A percentile compares a stretch with the other conserved stretches of the same genome.
Evolutionary conservation across 2,797 vertebrate genomes (phyloP).

Genomic region (Poecilia gillii): DNA sequence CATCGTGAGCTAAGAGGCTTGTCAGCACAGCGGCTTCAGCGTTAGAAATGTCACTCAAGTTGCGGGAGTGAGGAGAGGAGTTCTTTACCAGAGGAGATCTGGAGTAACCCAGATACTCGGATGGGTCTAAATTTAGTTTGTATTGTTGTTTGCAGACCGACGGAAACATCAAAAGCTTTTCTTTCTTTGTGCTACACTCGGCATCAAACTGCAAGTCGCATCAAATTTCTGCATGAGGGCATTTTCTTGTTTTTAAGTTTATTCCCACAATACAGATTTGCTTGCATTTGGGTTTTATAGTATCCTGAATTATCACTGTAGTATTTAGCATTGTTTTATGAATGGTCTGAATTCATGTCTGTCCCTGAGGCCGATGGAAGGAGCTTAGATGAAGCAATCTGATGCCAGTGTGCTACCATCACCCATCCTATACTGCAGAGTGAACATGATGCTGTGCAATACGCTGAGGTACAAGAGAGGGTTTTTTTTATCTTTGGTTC

Average conservation of each 20-base stretch:
- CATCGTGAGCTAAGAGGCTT: constrained; percentile 41
- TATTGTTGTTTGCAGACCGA: constrained; percentile 43
- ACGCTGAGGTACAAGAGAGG: background rate
- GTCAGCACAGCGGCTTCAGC: constrained; percentile 38
- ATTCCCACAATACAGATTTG: background rate
- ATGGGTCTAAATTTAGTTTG: constrained; percentile 58
- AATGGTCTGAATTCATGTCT: background rate
- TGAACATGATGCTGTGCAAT: background rate
- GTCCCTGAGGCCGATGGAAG: background rate
- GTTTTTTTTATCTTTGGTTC: background rate
- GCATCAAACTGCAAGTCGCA: background rate
- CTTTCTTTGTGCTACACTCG: constrained; percentile 4
- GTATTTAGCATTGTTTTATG: background rate
- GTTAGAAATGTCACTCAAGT: constrained; percentile 51
- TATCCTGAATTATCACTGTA: background rate
- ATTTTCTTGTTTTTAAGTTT: constrained; percentile 2
- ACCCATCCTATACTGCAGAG: background rate
- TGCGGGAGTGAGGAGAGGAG: constrained; percentile 27
- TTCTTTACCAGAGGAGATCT: constrained; percentile 48
- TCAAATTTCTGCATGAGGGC: constrained; percentile 1
- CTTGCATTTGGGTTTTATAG: background rate
- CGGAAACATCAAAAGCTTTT: constrained; percentile 29
- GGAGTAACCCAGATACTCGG: constrained; percentile 52
- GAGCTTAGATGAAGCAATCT: background rate
- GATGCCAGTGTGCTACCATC: background rate